Evolutionary conservation across 2,113 vertebrate genomes (phyloP), one percentile per base, ranked within the genome.

Genomic region (Perca flavescens): DNA sequence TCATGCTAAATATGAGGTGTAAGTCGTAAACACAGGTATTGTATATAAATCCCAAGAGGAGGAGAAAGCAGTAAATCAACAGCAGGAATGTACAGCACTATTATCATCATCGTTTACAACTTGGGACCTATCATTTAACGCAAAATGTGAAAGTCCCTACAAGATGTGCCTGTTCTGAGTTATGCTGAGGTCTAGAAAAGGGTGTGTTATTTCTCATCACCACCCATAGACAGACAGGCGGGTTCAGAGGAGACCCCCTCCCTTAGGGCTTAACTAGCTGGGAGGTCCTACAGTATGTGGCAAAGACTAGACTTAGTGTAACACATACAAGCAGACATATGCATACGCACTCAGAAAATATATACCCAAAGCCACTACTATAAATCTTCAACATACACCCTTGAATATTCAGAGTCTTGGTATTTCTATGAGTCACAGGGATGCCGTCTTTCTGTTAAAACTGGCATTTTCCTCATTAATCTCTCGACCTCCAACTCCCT

Each of bases 251-350:
- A 92, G 79, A 91, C 87, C 89, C 89, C 86, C 87, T 77, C 83
- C 88, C 84, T 82, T 71, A 82, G 88, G 89, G 89, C 78, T 90
- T 17, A n/a, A 81, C 93, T 46, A 80, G 68, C 63, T 92, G 92
- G 91, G 93, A 93, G 93, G 92, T 93, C 91, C 82, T n/a, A 72
- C 79, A 83, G 65, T 83, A 81, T 81, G 84, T 56, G 77, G 82
- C 62, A 34, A 63, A 86, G 79, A 87, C 79, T 58, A 86, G 86
- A 88, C 84, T 70, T 47, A 77, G 65, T 88, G 80, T 66, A 85
- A 88, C 78, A 74, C 88, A 79, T 70, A 86, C 71, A 86, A 67
- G 79, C 87, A 90, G 80, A 89, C 74, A 60, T 82, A 79, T 87
- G 85, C 62, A 85, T 72, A 89, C 89, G 80, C 78, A 84, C 86